Evolutionary conservation across 1,140 invertebrate species (phyloP).

Genomic region (Euura saliciscinereae): DNA sequence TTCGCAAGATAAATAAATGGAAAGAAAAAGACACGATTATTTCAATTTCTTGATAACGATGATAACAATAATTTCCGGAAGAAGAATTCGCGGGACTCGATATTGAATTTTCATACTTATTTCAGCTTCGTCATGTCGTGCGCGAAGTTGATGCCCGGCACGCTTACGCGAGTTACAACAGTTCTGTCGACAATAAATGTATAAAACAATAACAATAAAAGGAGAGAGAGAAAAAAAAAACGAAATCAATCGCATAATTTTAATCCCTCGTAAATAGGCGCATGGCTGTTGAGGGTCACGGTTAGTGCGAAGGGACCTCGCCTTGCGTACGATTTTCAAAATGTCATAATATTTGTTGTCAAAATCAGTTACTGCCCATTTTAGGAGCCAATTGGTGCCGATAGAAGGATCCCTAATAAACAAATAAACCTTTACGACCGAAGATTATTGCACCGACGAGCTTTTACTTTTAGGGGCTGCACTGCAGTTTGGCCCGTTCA

Average conservation of each 20-base stretch:
- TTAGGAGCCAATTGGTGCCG: constrained; percentile 34
- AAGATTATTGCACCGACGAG: constrained; percentile 44
- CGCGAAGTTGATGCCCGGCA: constrained; percentile 22
- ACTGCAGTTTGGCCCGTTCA: not conserved
- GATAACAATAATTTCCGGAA: too few relatives aligned
- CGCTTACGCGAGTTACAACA: constrained; percentile 17
- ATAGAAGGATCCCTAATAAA: constrained; percentile 41
- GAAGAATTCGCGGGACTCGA: too few relatives aligned
- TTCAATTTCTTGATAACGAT: too few relatives aligned
- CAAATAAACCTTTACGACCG: constrained; percentile 46
- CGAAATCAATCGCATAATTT: not conserved
- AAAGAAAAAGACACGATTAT: too few relatives aligned
- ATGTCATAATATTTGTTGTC: constrained; percentile 32
- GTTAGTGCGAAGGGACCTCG: not conserved
- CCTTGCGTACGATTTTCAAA: constrained; percentile 13
- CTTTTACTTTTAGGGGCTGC: constrained; percentile 38
- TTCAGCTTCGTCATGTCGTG: too few relatives aligned
- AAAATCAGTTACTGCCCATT: constrained; percentile 43
- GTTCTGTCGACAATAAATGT: constrained; percentile 23
- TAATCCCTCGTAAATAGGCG: not conserved
- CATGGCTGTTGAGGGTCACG: not conserved
- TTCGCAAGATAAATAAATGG: too few relatives aligned
- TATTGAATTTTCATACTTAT: too few relatives aligned
- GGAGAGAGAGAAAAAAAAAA: not conserved
- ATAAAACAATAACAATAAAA: constrained; percentile 31